These are phyloP conservation scores for Sapayoa aenigma DNA, from an alignment of 2,113 vertebrate genomes.

Conservation along the genomic window DNA sequence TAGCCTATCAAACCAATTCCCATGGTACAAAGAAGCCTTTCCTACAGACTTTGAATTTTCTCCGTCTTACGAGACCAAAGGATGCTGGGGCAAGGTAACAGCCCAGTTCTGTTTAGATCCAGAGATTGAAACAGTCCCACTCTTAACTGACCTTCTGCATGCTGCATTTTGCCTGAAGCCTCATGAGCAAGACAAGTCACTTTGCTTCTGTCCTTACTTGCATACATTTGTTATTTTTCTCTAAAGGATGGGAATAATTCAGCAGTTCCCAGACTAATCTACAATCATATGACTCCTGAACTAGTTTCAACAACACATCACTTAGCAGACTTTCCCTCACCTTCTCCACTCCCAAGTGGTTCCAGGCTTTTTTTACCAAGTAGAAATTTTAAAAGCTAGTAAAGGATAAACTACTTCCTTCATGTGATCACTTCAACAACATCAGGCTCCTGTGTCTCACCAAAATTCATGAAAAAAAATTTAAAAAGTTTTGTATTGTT, in stretches of 20 bases:
- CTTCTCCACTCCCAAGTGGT: background rate
- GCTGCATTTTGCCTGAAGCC: background rate
- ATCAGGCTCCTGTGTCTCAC: background rate
- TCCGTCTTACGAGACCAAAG: background rate
- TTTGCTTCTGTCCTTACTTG: background rate
- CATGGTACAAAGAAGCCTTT: background rate
- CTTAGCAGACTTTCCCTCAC: background rate
- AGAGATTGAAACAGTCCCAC: background rate
- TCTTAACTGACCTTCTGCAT: background rate
- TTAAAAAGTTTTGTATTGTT: background rate
- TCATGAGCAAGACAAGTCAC: background rate
- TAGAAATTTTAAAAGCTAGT: background rate
- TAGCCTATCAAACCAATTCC: background rate
- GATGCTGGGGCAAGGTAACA: background rate
- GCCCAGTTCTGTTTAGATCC: background rate
- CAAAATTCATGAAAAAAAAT: background rate
- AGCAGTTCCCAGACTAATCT: background rate
- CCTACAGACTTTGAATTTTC: background rate
- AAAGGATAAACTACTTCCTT: background rate
- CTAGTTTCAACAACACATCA: background rate
- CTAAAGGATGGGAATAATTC: background rate
- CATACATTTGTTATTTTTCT: background rate
- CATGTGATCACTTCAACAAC: background rate
- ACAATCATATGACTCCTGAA: background rate
- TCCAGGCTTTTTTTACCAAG: background rate